phyloP scores from a whole-genome alignment of 2,888 invertebrate species.

The Synergus japonicus region DNA sequence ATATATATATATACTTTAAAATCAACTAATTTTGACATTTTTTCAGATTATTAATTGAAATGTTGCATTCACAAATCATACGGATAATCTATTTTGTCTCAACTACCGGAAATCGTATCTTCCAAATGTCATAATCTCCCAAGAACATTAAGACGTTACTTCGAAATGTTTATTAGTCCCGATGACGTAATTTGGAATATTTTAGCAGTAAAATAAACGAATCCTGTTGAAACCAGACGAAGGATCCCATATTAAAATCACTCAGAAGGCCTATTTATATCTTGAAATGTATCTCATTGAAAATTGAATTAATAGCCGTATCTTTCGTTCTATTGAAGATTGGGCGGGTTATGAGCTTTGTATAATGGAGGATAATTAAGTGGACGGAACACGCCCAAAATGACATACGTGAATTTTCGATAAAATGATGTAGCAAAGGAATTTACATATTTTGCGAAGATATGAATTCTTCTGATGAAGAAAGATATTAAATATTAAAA shows the following conservation, averaged over 20 bases:
- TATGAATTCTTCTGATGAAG: slow-evolving; percentile 31
- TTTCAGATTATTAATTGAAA: neutral
- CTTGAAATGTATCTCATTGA: slow-evolving; percentile 37
- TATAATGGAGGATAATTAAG: slow-evolving; percentile 40
- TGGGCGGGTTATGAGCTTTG: slow-evolving; percentile 30
- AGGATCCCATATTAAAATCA: slow-evolving; percentile 33
- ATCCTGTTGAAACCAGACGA: slow-evolving; percentile 24
- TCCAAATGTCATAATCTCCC: neutral
- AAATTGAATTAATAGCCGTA: slow-evolving; percentile 40
- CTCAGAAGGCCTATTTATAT: slow-evolving; percentile 36
- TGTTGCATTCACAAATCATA: neutral
- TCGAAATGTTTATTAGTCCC: slow-evolving; percentile 31
- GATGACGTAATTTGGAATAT: slow-evolving; percentile 25
- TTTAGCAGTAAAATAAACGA: slow-evolving; percentile 23
- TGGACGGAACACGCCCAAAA: slow-evolving; percentile 37
- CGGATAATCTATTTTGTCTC: neutral
- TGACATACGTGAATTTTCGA: slow-evolving; percentile 22
- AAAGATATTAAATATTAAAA: slow-evolving; percentile 24
- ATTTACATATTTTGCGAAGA: slow-evolving; percentile 36
- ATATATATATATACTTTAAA: no score
- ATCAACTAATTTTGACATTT: neutral
- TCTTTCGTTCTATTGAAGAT: slow-evolving; percentile 30
- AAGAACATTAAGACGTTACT: slow-evolving; percentile 18
- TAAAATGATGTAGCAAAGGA: slow-evolving; percentile 29
- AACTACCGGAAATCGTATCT: slow-evolving; percentile 12